phyloP scores from a whole-genome alignment of 2,797 vertebrate species.

The Rallus crepitans region DNA sequence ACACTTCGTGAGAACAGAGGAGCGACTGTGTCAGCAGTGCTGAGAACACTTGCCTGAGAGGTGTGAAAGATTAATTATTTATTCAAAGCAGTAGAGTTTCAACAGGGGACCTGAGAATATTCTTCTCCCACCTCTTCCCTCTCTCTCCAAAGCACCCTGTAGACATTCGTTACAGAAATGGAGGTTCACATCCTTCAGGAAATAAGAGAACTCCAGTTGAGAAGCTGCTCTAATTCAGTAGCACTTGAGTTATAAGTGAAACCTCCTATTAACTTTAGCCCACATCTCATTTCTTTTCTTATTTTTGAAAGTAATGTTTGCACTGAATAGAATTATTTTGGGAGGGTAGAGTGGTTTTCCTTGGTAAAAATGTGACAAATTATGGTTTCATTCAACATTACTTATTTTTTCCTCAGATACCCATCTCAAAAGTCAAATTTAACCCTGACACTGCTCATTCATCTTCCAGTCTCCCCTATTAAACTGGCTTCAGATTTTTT shows the following conservation, averaged over 20 bases:
- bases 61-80: constrained; percentile 43
- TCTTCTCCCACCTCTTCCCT: background rate
- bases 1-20: background rate
- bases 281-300: background rate
- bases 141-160: background rate
- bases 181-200: background rate
- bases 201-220: background rate
- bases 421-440: background rate
- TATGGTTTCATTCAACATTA: background rate
- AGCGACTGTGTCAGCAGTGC: background rate
- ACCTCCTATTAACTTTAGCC: background rate
- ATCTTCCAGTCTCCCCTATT: background rate
- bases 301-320: background rate
- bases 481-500: background rate
- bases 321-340: background rate
- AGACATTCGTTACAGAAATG: background rate
- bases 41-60: background rate
- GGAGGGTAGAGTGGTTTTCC: background rate
- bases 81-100: background rate
- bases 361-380: background rate
- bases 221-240: background rate
- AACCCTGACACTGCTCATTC: background rate
- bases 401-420: background rate
- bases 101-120: background rate
- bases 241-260: background rate